Evolutionary conservation across 2,113 vertebrate species (phyloP), one percentile per base, ranked within the genome.

Genomic region (Odontophorus gujanensis): DNA sequence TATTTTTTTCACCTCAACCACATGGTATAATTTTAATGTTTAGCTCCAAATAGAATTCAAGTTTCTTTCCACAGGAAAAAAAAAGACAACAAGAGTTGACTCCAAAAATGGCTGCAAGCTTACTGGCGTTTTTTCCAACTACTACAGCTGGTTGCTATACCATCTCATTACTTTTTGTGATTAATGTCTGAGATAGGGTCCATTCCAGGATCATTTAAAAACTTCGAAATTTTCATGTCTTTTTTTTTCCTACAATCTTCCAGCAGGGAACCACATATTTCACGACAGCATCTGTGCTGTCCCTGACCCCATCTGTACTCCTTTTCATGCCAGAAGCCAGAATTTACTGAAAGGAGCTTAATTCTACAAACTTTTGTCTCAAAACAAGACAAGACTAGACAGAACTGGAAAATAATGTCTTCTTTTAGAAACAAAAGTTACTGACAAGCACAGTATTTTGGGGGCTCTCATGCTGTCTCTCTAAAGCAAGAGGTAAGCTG

Each of bases 311-410:
- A 91, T 91, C 89, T 91, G 88, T 80, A 78, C 38, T 51, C 21
- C 30, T 91, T 76, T 79, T 48, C 59, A 43, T 81, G 91, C 85
- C 95, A 95, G 90, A 59, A 96, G 53, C 24, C 53, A 89, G 72
- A 80, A 80, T 72, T 81, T 68, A 72, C 57, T 59, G 73, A 80
- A 82, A 73, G 26, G 34, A 89, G 34, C 8, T 59, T n/a, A 66
- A 7, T 83, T 78, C 55, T 75, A 16, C 20, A 34, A 82, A 20
- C 3, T 74, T 81, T 45, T 89, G 21, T 66, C 77, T 58, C 47
- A 71, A n/a, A 86, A 59, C 20, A 7, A 30, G 18, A n/a, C 1
- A 1, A 32, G 25, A 34, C 4, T 53, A 36, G 8, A 36, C 34
- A 43, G n/a, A 63, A 85, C 45, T 20, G 25, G 43, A 58, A 75